Evolutionary conservation across 1,140 invertebrate species (phyloP).

Genomic region (Sinonovacula constricta): DNA sequence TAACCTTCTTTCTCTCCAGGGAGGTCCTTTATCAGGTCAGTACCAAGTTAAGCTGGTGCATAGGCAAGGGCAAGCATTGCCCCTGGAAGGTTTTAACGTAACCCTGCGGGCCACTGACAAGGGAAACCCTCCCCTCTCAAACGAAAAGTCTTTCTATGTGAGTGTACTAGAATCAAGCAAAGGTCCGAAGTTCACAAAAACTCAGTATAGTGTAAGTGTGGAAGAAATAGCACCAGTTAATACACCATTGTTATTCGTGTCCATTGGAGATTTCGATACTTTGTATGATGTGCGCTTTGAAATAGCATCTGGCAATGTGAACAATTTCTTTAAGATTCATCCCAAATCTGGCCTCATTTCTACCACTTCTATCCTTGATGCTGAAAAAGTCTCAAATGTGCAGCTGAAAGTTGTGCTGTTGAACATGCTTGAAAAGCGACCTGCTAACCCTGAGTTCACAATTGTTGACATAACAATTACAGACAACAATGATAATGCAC

Average conservation of each 20-base stretch:
- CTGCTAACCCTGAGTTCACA: slow-evolving; percentile 85
- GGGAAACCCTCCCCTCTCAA: slow-evolving; percentile 85
- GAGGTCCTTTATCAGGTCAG: slow-evolving; percentile 80
- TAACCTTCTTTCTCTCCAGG: slow-evolving; percentile 86
- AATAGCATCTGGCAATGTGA: slow-evolving; percentile 81
- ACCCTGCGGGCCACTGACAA: slow-evolving; percentile 90
- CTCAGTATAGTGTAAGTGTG: slow-evolving; percentile 92
- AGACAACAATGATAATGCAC: slow-evolving; percentile 78
- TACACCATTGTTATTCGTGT: slow-evolving; percentile 85
- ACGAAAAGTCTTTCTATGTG: slow-evolving; percentile 75
- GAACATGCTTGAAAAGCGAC: slow-evolving; percentile 88
- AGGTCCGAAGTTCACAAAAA: slow-evolving; percentile 91
- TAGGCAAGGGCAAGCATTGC: slow-evolving; percentile 86
- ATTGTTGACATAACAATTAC: slow-evolving; percentile 73
- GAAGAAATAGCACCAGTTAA: slow-evolving; percentile 93
- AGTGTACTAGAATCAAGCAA: slow-evolving; percentile 90
- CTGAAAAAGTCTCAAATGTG: slow-evolving; percentile 60
- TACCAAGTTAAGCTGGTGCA: slow-evolving; percentile 79
- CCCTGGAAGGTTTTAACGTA: slow-evolving; percentile 82
- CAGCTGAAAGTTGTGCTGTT: slow-evolving; percentile 65
- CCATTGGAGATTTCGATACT: slow-evolving; percentile 16
- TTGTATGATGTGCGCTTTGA: slow-evolving; percentile 72
- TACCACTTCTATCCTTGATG: slow-evolving; percentile 81
- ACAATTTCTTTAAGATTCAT: slow-evolving; percentile 70
- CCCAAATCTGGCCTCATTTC: slow-evolving; percentile 91